phyloP scores from a whole-genome alignment of 2,888 invertebrate species.

The Drosophila demipolita region DNA sequence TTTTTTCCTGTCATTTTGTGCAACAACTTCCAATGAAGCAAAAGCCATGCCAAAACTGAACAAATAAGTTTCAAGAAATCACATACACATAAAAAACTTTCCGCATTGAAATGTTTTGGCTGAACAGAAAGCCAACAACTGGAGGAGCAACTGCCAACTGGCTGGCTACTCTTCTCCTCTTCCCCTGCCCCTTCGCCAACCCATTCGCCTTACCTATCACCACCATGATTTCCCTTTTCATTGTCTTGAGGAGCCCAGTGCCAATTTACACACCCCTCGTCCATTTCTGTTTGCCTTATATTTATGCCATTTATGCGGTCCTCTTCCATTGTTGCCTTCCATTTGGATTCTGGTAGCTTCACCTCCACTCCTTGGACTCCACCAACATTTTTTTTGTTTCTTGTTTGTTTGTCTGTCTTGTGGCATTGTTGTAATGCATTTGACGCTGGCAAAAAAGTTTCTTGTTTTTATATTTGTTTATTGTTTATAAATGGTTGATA shows the following conservation, averaged over 20 bases:
- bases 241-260: conserved; percentile 15
- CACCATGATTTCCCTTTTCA: not conserved
- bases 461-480: conserved; percentile 80
- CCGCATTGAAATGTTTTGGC: conserved; percentile 77
- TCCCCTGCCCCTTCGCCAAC: not conserved
- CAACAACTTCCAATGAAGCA: conserved; percentile 49
- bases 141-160: conserved; percentile 2
- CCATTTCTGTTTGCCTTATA: conserved; percentile 72
- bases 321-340: conserved; percentile 26
- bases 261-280: conserved; percentile 70
- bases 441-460: conserved; percentile 68
- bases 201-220: not conserved
- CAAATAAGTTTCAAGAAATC: conserved; percentile 71
- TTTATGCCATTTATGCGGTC: conserved; percentile 73
- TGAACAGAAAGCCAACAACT: conserved; percentile 25
- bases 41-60: conserved; percentile 31
- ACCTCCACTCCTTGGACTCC: not conserved
- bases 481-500: conserved; percentile 79
- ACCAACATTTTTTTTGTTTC: not conserved
- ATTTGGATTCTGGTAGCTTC: not conserved
- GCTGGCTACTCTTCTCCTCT: not conserved
- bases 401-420: conserved; percentile 1
- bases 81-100: conserved; percentile 68
- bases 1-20: conserved; percentile 25
- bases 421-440: conserved; percentile 70